Percentiles rank a stretch among this genome's conserved stretches.
These are phyloP conservation scores for Cyanoliseus patagonus DNA, from an alignment of 2,113 vertebrate genomes.

Conservation along the genomic window DNA sequence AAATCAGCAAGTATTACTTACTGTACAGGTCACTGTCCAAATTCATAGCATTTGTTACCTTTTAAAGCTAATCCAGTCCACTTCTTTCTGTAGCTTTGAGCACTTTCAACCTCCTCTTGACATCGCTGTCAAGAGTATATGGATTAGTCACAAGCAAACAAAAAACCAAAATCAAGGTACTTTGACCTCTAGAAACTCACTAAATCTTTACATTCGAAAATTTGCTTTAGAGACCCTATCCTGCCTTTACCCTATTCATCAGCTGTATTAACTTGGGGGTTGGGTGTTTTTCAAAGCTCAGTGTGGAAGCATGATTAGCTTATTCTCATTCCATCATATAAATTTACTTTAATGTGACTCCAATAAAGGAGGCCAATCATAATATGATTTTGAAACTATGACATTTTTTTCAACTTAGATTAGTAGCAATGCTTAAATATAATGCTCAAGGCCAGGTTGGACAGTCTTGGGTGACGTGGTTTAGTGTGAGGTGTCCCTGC, in stretches of 20 bases:
- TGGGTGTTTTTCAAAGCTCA: not conserved
- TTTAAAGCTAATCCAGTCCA: not conserved
- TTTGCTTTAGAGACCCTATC: not conserved
- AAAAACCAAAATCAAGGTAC: not conserved
- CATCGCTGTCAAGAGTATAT: not conserved
- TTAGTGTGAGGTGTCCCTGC: not conserved
- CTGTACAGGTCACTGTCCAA: not conserved
- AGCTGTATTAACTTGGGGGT: fast-evolving
- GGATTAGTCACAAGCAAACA: not conserved
- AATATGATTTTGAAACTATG: not conserved
- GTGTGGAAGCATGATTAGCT: too few species aligned
- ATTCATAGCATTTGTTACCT: not conserved
- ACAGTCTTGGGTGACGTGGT: not conserved
- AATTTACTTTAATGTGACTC: not conserved
- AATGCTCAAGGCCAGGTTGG: not conserved
- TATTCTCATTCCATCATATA: not conserved
- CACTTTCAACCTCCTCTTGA: not conserved
- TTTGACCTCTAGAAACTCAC: not conserved
- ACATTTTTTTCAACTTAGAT: not conserved
- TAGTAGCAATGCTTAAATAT: not conserved
- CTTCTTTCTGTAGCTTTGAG: not conserved
- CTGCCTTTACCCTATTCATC: not conserved
- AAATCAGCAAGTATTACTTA: not conserved
- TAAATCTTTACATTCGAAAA: not conserved
- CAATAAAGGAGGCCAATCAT: not conserved